These are phyloP conservation scores for Paramormyrops kingsleyae DNA, from an alignment of 2,113 vertebrate species.

Conservation along the genomic window DNA sequence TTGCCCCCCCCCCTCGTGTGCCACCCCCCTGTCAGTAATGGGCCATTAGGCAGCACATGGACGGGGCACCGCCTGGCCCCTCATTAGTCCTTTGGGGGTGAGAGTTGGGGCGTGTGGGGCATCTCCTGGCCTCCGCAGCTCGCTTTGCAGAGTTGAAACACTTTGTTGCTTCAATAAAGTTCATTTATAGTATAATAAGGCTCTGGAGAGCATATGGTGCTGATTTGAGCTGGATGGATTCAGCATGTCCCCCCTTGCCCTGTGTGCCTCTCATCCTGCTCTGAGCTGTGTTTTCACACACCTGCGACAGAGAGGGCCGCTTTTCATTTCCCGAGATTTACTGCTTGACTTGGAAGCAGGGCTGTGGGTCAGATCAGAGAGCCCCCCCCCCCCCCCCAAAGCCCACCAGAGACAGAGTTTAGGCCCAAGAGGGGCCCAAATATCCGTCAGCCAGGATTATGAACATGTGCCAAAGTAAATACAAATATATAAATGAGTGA, in stretches of 20 bases:
- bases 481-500: not conserved
- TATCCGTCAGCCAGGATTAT: not conserved
- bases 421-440: not conserved
- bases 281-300: slow-evolving; percentile 57
- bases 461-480: not conserved
- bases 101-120: slow-evolving; percentile 30
- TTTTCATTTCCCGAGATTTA: slow-evolving; percentile 73
- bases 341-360: slow-evolving; percentile 50
- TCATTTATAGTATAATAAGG: slow-evolving; percentile 67
- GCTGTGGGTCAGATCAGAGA: slow-evolving; percentile 22
- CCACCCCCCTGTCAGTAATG: slow-evolving; percentile 44
- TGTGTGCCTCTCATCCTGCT: slow-evolving; percentile 43
- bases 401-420: not conserved
- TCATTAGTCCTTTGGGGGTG: slow-evolving; percentile 49
- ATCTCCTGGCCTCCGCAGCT: slow-evolving; percentile 30
- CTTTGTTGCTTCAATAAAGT: slow-evolving; percentile 71
- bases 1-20: slow-evolving; percentile 35
- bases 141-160: slow-evolving; percentile 50
- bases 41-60: slow-evolving; percentile 35
- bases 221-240: slow-evolving; percentile 69
- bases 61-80: slow-evolving; percentile 23
- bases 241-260: slow-evolving; percentile 31
- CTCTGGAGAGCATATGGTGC: slow-evolving; percentile 68
- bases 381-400: slow-evolving; percentile 30
- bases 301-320: slow-evolving; percentile 58